phyloP scores from a whole-genome alignment of 2,113 vertebrate species.

The Aphelocoma coerulescens region DNA sequence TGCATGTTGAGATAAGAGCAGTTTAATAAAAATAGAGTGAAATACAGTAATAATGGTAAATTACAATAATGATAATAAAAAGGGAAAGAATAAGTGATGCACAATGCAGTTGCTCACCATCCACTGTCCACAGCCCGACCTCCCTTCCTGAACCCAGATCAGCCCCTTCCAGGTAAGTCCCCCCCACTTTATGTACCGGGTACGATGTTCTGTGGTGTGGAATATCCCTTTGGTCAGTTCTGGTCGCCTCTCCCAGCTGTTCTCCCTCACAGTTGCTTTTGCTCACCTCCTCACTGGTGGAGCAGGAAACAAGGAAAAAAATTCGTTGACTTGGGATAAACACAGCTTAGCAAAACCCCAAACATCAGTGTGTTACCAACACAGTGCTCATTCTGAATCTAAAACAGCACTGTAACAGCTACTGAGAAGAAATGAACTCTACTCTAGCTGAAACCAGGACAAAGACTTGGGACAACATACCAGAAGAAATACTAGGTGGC shows the following conservation, averaged over 20 bases:
- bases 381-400: background rate
- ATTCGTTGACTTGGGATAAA: background rate
- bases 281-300: background rate
- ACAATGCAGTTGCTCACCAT: background rate
- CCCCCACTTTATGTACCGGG: background rate
- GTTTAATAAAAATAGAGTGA: background rate
- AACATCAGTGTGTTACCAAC: background rate
- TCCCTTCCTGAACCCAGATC: background rate
- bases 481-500: background rate
- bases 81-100: no score
- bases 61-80: background rate
- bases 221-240: background rate
- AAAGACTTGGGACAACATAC: accelerated
- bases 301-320: background rate
- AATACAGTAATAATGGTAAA: background rate
- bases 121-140: background rate
- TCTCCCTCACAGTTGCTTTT: background rate
- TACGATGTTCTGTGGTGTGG: background rate
- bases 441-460: background rate
- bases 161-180: background rate
- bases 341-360: background rate
- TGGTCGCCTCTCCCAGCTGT: background rate
- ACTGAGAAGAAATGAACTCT: background rate
- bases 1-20: background rate
- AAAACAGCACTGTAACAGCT: background rate